These are phyloP conservation scores for Heliconius hortense DNA, from an alignment of 2,888 invertebrate species.

Conservation along the genomic window DNA sequence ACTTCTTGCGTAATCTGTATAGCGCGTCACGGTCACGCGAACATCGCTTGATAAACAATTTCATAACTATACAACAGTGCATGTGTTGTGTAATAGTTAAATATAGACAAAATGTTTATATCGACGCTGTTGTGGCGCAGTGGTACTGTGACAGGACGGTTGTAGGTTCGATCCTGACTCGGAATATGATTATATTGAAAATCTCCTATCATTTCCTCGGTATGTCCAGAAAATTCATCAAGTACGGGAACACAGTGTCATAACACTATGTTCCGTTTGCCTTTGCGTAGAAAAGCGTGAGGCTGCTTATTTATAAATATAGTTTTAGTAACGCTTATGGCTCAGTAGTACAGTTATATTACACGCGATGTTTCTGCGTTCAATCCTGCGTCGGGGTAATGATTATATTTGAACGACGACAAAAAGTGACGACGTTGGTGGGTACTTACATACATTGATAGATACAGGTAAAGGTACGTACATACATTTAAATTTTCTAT, in stretches of 20 bases:
- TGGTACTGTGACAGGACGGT: neutral
- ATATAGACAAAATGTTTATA: conserved; percentile 3
- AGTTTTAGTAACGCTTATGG: no score
- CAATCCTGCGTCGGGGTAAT: no score
- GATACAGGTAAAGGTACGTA: no score
- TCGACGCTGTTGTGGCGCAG: neutral
- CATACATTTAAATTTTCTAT: no score
- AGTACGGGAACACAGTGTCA: neutral
- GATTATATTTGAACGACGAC: no score
- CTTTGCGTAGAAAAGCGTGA: neutral
- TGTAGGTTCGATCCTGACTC: neutral
- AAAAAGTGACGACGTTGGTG: no score
- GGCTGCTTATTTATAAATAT: no score
- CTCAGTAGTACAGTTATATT: no score
- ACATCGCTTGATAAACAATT: conserved; percentile 26
- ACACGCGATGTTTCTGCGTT: no score
- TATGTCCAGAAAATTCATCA: neutral
- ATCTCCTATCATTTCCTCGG: no score
- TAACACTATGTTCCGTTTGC: neutral
- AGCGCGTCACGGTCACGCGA: conserved; percentile 30
- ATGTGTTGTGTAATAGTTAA: conserved; percentile 18
- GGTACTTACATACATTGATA: no score
- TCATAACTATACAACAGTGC: conserved; percentile 14
- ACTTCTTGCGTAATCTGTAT: conserved; percentile 28
- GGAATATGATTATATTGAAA: neutral